A percentile compares a stretch with the other conserved stretches of the same genome.
These are phyloP conservation scores for Peribatodes rhomboidaria DNA, from an alignment of 2,888 invertebrate genomes.

Conservation along the genomic window DNA sequence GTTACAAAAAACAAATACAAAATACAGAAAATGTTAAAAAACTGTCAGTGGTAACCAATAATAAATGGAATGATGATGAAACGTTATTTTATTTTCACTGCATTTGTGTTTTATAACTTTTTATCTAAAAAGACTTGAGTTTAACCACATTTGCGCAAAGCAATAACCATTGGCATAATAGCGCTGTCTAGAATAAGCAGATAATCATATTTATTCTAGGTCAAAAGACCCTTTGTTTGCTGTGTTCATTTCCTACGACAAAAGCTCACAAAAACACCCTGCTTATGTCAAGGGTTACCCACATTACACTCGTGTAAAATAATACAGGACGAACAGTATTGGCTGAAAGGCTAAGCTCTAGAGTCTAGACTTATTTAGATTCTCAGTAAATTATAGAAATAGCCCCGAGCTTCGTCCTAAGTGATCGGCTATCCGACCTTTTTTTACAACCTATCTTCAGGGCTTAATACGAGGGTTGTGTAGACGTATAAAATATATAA, in stretches of 20 bases:
- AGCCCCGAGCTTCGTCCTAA: slow-evolving; percentile 1
- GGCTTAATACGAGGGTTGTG: not conserved
- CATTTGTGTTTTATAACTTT: no score
- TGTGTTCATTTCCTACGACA: not conserved
- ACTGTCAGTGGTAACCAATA: no score
- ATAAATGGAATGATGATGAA: no score
- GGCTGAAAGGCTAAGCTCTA: slow-evolving; percentile 3
- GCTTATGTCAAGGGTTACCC: not conserved
- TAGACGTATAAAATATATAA: not conserved
- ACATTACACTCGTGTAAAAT: slow-evolving; percentile 2
- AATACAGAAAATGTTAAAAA: no score
- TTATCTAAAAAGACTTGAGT: no score
- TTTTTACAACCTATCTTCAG: not conserved
- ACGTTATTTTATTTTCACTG: no score
- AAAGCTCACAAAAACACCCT: not conserved
- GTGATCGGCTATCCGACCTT: slow-evolving; percentile 5
- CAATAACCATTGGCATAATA: no score
- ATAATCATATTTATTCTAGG: no score
- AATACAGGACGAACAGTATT: not conserved
- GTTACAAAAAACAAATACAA: no score
- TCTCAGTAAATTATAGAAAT: slow-evolving; percentile 18
- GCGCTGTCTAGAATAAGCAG: no score
- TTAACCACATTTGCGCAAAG: no score
- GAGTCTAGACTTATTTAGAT: slow-evolving; percentile 8
- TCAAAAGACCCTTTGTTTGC: no score